Percentiles rank a stretch among this genome's conserved stretches.
Conservation (phyloP, 2,888 invertebrate species). For the Drosophila eohydei region DNA sequence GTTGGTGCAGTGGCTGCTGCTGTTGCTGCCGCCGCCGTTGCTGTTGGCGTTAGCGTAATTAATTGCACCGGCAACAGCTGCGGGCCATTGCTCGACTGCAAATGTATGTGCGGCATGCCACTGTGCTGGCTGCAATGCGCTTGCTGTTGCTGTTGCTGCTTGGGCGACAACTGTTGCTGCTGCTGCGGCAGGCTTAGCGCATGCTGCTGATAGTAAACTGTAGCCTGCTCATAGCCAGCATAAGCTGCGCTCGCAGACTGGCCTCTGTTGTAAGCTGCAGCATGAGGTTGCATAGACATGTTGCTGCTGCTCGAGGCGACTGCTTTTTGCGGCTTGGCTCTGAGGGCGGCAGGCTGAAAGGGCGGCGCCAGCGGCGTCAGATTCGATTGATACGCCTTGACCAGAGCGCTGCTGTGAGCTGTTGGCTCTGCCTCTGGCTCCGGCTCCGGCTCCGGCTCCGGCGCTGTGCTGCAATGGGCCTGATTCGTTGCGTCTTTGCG, state of each 20-base stretch:
- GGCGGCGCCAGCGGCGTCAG: constrained; percentile 81
- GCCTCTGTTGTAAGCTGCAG: constrained; percentile 24
- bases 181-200: constrained; percentile 29
- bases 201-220: constrained; percentile 73
- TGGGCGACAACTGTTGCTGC: constrained; percentile 48
- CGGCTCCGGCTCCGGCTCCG: background rate
- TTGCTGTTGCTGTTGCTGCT: constrained; percentile 56
- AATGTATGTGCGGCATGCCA: constrained; percentile 69
- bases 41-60: constrained; percentile 83
- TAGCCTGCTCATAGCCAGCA: constrained; percentile 78
- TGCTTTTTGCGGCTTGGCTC: constrained; percentile 55
- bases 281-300: constrained; percentile 25
- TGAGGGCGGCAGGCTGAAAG: constrained; percentile 75
- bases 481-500: constrained; percentile 20
- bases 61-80: constrained; percentile 86
- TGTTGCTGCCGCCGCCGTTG: constrained; percentile 58
- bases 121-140: constrained; percentile 77
- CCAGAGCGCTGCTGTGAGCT: constrained; percentile 52
- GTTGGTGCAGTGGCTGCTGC: constrained; percentile 58
- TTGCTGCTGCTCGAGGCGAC: constrained; percentile 17
- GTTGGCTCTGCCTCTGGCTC: background rate
- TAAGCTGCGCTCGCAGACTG: constrained; percentile 50
- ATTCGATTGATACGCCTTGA: constrained; percentile 81
- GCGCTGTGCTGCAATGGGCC: constrained; percentile 5
- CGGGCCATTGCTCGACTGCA: constrained; percentile 81